phyloP scores from a whole-genome alignment of 1,140 invertebrate species.

The Anastatus disparis region DNA sequence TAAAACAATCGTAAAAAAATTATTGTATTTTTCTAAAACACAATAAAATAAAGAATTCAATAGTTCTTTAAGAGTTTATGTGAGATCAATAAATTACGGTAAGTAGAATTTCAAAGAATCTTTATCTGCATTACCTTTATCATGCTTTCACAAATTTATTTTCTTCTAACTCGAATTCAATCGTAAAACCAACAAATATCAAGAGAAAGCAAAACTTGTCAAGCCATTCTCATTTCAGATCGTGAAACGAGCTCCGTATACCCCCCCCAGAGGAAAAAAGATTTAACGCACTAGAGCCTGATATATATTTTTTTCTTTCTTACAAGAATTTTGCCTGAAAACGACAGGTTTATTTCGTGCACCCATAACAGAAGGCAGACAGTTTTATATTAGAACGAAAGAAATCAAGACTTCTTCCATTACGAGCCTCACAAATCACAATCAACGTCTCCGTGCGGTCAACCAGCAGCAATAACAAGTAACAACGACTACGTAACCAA shows the following conservation, averaged over 20 bases:
- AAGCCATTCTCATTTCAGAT: too few relatives aligned
- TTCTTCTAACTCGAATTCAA: too few relatives aligned
- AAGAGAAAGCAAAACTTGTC: background rate
- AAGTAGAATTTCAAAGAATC: too few relatives aligned
- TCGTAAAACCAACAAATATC: background rate
- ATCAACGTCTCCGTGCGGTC: conserved; percentile 20
- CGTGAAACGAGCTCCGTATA: too few relatives aligned
- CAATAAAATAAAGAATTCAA: too few relatives aligned
- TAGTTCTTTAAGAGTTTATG: too few relatives aligned
- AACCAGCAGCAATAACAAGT: background rate
- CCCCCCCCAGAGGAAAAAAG: too few relatives aligned
- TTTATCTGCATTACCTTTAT: too few relatives aligned
- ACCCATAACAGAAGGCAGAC: background rate
- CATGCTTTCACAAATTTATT: too few relatives aligned
- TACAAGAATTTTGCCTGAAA: background rate
- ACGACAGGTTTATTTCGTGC: background rate
- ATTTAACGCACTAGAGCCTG: background rate
- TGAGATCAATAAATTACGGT: too few relatives aligned
- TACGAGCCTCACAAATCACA: conserved; percentile 23
- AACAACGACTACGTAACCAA: background rate
- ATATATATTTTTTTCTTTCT: background rate
- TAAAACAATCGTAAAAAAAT: too few relatives aligned
- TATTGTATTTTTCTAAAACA: too few relatives aligned
- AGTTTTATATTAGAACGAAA: background rate
- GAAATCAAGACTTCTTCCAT: conserved; percentile 16